A percentile compares a stretch with the other conserved stretches of the same genome.
These are phyloP conservation scores for Scrobipalpa costella DNA, from an alignment of 2,888 invertebrate genomes.

Conservation along the genomic window DNA sequence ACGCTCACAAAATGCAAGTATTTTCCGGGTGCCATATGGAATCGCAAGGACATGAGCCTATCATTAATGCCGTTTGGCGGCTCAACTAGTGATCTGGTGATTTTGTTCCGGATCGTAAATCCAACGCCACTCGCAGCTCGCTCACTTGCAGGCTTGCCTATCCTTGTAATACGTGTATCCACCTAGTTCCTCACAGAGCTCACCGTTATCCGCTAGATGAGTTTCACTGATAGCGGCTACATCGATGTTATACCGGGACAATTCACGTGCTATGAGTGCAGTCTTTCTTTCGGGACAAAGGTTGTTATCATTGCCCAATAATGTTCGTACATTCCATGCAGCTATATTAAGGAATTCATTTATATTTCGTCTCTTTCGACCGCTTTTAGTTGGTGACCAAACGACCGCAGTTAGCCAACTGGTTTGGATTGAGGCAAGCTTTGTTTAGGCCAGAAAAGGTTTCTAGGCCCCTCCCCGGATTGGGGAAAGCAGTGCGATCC, in stretches of 20 bases:
- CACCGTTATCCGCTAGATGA: slow-evolving; percentile 1
- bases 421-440: not conserved
- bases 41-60: too few relatives aligned
- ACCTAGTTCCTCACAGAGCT: slow-evolving; percentile 8
- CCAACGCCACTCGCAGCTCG: slow-evolving; percentile 30
- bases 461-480: too few relatives aligned
- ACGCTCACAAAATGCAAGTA: too few relatives aligned
- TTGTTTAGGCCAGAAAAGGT: too few relatives aligned
- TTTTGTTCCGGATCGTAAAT: slow-evolving; percentile 29
- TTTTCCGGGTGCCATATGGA: too few relatives aligned
- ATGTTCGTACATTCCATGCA: too few relatives aligned
- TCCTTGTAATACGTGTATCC: slow-evolving; percentile 2
- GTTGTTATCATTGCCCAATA: too few relatives aligned
- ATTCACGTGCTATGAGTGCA: too few relatives aligned
- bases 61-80: slow-evolving; percentile 32
- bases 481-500: too few relatives aligned
- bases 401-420: slow-evolving; percentile 6
- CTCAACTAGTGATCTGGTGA: slow-evolving; percentile 27
- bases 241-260: too few relatives aligned
- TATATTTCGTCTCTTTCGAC: slow-evolving; percentile 4
- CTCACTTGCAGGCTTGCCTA: not conserved
- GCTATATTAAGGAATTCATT: too few relatives aligned
- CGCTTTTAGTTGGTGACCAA: slow-evolving; percentile 12
- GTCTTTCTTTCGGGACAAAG: too few relatives aligned
- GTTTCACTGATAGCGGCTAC: slow-evolving; percentile 6